phyloP scores from a whole-genome alignment of 2,113 vertebrate genomes.

The Oostethus manadensis region DNA sequence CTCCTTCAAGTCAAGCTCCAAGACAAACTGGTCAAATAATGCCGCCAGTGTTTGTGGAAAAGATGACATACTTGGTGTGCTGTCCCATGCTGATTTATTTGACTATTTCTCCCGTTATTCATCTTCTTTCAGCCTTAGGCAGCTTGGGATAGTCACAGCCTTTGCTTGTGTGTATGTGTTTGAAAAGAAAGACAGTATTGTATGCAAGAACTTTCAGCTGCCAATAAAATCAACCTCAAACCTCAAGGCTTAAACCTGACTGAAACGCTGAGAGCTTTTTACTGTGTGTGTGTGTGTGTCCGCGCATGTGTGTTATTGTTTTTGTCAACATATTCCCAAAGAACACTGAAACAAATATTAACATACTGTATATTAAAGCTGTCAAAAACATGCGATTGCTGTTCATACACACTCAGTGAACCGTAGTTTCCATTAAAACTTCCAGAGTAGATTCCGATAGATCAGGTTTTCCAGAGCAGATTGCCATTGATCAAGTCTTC shows the following conservation, averaged over 20 bases:
- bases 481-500: too few species aligned
- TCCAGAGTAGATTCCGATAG: constrained; percentile 8
- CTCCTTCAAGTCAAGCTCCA: not conserved
- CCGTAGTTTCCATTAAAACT: constrained; percentile 29
- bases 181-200: constrained; percentile 5
- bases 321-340: not conserved
- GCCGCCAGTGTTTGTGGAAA: not conserved
- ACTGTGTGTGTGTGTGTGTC: not conserved
- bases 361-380: not conserved
- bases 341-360: not conserved
- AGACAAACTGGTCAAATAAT: constrained; percentile 1
- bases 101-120: constrained; percentile 2
- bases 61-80: not conserved
- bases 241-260: not conserved
- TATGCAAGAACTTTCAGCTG: constrained; percentile 3
- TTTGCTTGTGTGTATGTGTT: not conserved
- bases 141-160: not conserved
- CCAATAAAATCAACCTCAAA: constrained; percentile 10
- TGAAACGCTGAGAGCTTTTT: not conserved
- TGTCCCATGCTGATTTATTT: not conserved
- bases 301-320: not conserved
- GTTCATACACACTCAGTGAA: constrained; percentile 3
- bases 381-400: constrained; percentile 46
- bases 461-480: too few species aligned
- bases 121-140: not conserved